Base-by-base conservation (phyloP, 2,113 vertebrate species). In the Urocitellus parryii region DNA sequence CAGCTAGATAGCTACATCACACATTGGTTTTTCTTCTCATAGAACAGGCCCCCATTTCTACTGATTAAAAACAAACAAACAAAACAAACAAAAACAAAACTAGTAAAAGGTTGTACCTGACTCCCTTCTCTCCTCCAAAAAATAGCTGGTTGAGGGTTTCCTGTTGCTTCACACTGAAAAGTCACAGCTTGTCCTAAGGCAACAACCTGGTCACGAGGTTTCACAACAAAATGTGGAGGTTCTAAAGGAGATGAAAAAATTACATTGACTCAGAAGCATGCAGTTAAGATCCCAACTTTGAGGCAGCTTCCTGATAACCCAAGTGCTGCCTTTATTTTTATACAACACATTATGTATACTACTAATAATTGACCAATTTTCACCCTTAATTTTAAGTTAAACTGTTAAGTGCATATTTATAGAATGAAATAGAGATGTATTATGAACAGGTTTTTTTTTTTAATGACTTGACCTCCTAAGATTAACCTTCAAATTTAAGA, bases 61-160 rank as follows among this genome's bases (percentile, higher is more conserved):
- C n/a, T 81, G 56, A 45, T 29, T 89, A 68, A 93, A 90, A 88
- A 83, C 13, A 58, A 58, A 22, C 8, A 58, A 58, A 51, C 48
- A n/a, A n/a, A n/a, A n/a, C n/a, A 51, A 51, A 51, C 48, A 51
- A 51, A 51, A 51, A 51, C 48, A 94, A 82, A 88, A 91, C 25
- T 4, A 81, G 88, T 22, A 80, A 87, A 95, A 77, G 5, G 25
- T 70, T 72, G 98, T 99, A 99, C 99, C 99, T 99, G 99, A 98
- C 99, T 99, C 94, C 99, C 99, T 94, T 99, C 99, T 95, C 99
- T 99, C 97, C 99, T 98, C 99, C 99, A 99, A 98, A 99, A 99
- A 98, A 99, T 99, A 97, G 99, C 99, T 70, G 99, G 99, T 95
- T 99, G 99, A 88, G 99, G 99, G 94, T 99, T 99, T 93, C 99